These are phyloP conservation scores for Capricornis sumatraensis DNA, from an alignment of 2,113 vertebrate genomes.

Conservation along the genomic window DNA sequence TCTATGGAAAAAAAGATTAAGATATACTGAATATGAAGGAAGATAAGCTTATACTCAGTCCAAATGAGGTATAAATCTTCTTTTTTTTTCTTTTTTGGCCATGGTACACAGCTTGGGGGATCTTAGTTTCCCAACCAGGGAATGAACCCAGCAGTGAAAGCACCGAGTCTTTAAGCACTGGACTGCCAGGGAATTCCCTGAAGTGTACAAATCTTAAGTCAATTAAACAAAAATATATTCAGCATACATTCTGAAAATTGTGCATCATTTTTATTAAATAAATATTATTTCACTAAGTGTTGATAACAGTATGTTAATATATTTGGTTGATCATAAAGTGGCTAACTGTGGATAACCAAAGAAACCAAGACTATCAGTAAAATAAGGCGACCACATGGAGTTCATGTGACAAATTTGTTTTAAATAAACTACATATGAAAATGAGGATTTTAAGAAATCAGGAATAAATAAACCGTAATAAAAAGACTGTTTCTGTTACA, in stretches of 20 bases:
- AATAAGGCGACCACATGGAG: neutral
- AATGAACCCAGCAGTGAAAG: neutral
- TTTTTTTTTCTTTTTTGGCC: neutral
- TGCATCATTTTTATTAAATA: neutral
- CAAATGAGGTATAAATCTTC: neutral
- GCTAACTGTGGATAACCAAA: slow-evolving; percentile 21
- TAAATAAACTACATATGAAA: neutral
- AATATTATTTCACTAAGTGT: neutral
- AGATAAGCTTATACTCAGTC: neutral
- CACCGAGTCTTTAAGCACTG: neutral
- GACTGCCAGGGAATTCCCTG: neutral
- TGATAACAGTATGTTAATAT: neutral
- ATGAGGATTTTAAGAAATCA: neutral
- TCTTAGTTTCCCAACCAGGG: neutral
- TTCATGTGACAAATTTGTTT: neutral
- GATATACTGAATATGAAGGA: neutral
- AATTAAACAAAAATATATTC: neutral
- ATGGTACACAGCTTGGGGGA: neutral
- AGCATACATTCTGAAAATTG: neutral
- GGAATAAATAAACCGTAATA: neutral
- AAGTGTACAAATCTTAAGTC: neutral
- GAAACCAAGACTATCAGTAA: slow-evolving; percentile 15
- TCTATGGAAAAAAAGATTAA: neutral
- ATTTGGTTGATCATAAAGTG: neutral
- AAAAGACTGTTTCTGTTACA: neutral